Base-by-base conservation (phyloP, 2,797 vertebrate species). In the Poecile montanus region DNA sequence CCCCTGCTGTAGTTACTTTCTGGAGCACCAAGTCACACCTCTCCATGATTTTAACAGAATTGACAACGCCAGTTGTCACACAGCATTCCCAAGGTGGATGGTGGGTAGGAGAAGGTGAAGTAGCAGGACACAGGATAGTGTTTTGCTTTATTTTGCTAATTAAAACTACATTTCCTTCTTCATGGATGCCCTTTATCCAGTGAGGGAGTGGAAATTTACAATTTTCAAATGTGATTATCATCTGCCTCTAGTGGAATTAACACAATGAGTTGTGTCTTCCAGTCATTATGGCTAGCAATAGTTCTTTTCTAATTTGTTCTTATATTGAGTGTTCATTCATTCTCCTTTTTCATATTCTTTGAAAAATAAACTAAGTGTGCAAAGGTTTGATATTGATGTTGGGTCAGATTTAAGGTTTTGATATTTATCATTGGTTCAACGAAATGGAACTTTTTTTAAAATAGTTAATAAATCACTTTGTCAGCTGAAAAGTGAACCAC, bases 391-490 rank as follows among this genome's bases (percentile, higher is more conserved):
- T 97, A 94, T 83, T 94, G 91, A 95, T 96, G 91, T 95, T 95
- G 84, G 93, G 95, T 97, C 96, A 97, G 96, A 95, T 87, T 97
- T 94, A 94, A 95, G 87, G 95, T 97, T 98, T 97, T 95, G 95
- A 97, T 97, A 97, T 97, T 98, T 95, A 97, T 97, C 94, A 97
- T 98, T 97, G 94, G 83, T 97, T 97, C 91, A 83, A 88, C 93
- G 93, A 97, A 98, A 97, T 91, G 89, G 96, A 98, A 97, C 94
- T 94, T 95, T 95, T 95, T 96, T 96, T 96, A 98, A 97, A 97
- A 97, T 97, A 98, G 96, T 97, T 91, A 94, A 97, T 97, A 98
- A 97, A 97, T 98, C 98, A 98, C 72, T 94, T 92, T 97, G 96
- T 95, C 96, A 94, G 91, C 77, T 89, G 96, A 88, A 93, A 96